phyloP scores from a whole-genome alignment of 2,113 vertebrate species.

The Brachyhypopomus gauderio region DNA sequence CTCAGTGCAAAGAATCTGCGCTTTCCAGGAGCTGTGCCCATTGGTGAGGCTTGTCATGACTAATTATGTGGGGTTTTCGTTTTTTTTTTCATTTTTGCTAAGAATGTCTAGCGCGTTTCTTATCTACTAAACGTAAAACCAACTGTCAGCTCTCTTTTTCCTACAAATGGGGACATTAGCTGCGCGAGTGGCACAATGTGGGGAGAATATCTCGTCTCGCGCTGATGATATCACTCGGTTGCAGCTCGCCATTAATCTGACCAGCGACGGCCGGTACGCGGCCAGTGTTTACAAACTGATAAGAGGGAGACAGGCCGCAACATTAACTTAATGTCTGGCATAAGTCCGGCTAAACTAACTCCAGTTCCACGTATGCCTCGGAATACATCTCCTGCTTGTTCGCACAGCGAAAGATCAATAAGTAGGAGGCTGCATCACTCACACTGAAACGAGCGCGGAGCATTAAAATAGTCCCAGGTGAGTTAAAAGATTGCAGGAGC shows the following conservation, averaged over 20 bases:
- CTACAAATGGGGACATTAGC: conserved; percentile 21
- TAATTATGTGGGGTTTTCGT: background rate
- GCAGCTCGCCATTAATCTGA: conserved; percentile 48
- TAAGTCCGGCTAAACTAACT: no score
- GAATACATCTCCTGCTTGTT: no score
- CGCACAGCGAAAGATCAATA: no score
- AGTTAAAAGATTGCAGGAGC: no score
- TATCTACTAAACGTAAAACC: conserved; percentile 38
- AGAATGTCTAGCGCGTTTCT: conserved; percentile 2
- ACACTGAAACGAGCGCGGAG: no score
- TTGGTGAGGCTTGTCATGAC: background rate
- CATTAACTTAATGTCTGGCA: background rate
- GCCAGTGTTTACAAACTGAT: conserved; percentile 46
- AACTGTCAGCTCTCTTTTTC: conserved; percentile 34
- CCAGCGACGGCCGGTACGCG: conserved; percentile 32
- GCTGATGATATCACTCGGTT: conserved; percentile 44
- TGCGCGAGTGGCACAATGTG: background rate
- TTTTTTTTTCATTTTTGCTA: background rate
- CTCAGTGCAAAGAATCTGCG: background rate
- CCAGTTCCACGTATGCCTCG: no score
- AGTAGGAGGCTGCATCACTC: no score
- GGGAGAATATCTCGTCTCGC: conserved; percentile 31
- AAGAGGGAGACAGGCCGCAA: conserved; percentile 44
- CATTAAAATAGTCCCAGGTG: no score
- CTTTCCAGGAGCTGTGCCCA: background rate